These are phyloP conservation scores for Copidosoma floridanum DNA, from an alignment of 1,140 invertebrate genomes.

Conservation along the genomic window DNA sequence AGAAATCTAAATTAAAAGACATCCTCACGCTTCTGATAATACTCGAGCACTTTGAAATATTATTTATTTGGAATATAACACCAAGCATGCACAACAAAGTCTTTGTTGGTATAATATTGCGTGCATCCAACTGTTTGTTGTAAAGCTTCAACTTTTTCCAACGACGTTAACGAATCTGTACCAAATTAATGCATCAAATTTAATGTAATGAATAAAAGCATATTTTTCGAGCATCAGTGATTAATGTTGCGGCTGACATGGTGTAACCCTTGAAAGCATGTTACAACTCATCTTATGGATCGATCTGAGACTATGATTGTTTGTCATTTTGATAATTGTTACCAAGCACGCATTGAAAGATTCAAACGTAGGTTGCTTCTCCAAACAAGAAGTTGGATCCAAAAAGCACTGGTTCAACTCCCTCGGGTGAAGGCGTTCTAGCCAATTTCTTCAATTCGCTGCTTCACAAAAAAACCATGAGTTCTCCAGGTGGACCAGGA, in stretches of 20 bases:
- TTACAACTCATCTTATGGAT: conserved; percentile 28
- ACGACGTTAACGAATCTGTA: conserved; percentile 5
- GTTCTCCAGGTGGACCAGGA: conserved; percentile 56
- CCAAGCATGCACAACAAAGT: conserved; percentile 10
- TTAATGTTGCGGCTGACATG: neutral
- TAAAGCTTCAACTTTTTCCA: conserved; percentile 6
- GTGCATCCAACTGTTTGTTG: conserved; percentile 16
- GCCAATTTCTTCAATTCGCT: conserved; percentile 98
- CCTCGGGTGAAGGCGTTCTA: conserved; percentile 88
- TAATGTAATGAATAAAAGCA: too few relatives aligned
- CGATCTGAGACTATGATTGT: conserved; percentile 23
- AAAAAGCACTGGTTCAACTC: conserved; percentile 56
- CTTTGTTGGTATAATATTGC: neutral
- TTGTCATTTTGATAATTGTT: conserved; percentile 12
- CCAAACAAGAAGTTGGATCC: conserved; percentile 54
- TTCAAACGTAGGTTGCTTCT: conserved; percentile 46
- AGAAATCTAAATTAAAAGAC: too few relatives aligned
- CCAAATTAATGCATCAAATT: conserved; percentile 17
- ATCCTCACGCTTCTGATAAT: neutral
- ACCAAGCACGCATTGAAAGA: conserved; percentile 30
- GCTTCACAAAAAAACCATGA: conserved; percentile 86
- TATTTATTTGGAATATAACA: neutral
- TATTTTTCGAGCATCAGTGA: too few relatives aligned
- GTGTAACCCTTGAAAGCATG: conserved; percentile 17
- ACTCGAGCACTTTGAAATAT: neutral